Conservation (phyloP, 1,140 invertebrate genomes). For the Euglossa dilemma region DNA sequence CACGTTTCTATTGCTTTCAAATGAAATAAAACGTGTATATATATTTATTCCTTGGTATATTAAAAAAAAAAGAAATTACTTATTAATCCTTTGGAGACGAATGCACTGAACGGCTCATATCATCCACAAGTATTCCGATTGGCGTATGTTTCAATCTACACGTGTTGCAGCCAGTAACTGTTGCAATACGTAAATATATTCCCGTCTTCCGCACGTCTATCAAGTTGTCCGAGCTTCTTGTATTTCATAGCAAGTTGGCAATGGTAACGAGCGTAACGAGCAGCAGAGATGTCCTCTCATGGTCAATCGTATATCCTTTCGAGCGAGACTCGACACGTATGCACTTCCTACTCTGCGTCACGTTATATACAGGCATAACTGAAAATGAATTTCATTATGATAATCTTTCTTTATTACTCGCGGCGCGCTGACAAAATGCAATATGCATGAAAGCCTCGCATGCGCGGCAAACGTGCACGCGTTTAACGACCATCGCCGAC, state of each 20-base stretch:
- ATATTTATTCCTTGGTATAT: too few relatives aligned
- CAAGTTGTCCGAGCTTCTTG: background rate
- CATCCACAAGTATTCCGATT: too few relatives aligned
- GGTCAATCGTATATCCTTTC: slow-evolving; percentile 49
- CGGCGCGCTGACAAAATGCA: slow-evolving; percentile 33
- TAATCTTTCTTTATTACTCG: slow-evolving; percentile 47
- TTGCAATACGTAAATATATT: background rate
- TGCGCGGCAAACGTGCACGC: background rate
- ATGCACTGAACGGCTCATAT: too few relatives aligned
- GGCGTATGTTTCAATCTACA: too few relatives aligned
- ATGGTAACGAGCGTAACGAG: slow-evolving; percentile 33
- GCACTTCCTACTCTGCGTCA: slow-evolving; percentile 12
- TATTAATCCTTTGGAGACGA: too few relatives aligned
- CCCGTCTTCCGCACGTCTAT: too few relatives aligned
- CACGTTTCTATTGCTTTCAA: too few relatives aligned
- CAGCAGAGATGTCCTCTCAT: slow-evolving; percentile 32
- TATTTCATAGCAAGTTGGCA: slow-evolving; percentile 13
- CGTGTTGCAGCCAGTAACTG: too few relatives aligned
- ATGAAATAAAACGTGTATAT: too few relatives aligned
- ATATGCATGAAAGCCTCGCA: slow-evolving; percentile 30
- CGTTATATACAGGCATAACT: slow-evolving; percentile 5
- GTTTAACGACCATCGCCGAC: slow-evolving; percentile 5
- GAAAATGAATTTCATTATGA: slow-evolving; percentile 55
- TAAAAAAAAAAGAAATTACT: too few relatives aligned
- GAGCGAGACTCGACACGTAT: background rate